Evolutionary conservation across 2,113 vertebrate species (phyloP), one percentile per base, ranked within the genome.

Genomic region (Onychorhynchus coronatus): DNA sequence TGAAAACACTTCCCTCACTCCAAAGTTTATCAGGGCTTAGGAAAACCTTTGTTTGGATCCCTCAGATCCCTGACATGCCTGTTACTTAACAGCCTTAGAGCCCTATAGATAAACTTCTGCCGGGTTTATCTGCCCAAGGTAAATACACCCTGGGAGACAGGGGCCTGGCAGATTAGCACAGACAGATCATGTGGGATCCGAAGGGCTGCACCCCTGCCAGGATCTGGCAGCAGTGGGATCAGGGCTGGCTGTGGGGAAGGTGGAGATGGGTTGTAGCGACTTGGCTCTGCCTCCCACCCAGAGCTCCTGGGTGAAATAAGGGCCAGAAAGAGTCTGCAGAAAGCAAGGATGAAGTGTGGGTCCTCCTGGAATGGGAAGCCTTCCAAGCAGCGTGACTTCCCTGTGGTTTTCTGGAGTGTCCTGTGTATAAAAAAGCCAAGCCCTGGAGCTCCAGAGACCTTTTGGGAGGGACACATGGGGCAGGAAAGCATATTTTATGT

Each of bases 31-130:
- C 94, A 63, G 85, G 85, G 93, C 70, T 96, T 78, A 94, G 86
- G 78, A 74, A 72, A 91, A 79, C 74, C 85, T 93, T 85, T 79
- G 93, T 68, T 41, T 67, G 91, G 77, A 37, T 84, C 3, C 5
- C 63, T 80, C 5, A 0, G 53, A 12, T 85, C 91, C 67, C 49
- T 55, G 85, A 63, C 89, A 89, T 0, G 0, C 15, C n/a, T 79
- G 85, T 91, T 96, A 96, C 85, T 88, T 93, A 96, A 95, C 94
- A 89, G 81, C 14, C 80, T 96, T 93, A 96, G 49, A 91, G 89
- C 63, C 59, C 95, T 95, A 67, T 18, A 91, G 93, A 96, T 97
- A 96, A 96, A 96, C 91, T 94, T 49, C n/a, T 50, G 88, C 53
- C 0, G 6, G 53, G 42, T 83, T 97, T 95, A 97, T 96, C 85